Evolutionary conservation across 2,888 invertebrate genomes (phyloP), one percentile per base, ranked within the genome.

Genomic region (Pollenia labialis): DNA sequence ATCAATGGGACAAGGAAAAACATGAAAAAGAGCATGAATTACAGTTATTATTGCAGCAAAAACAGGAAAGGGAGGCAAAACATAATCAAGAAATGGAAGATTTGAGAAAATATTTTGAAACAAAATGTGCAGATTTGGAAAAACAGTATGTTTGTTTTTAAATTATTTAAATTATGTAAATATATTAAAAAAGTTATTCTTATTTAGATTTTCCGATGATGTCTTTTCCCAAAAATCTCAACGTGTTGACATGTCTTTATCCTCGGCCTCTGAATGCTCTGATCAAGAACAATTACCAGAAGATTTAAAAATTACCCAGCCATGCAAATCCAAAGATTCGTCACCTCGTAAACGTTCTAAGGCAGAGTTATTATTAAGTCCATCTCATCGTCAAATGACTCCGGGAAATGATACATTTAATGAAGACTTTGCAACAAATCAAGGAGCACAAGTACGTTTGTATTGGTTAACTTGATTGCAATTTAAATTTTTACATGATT

Each of bases 51-150:
- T 93, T 94, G 12, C 94, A 94, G 16, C 89, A 96, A 60, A 94
- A 94, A 76, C 92, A 94, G 44, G 96, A 96, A 90, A 92, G 96
- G 44, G 95, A 95, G 77, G 91, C 93, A 6, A 95, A 95, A 90
- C 97, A 97, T 93, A 94, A 95, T 50, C 95, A 95, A 87, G 96
- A 97, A 92, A 96, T 97, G 95, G 97, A 97, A 91, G 96, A 97
- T 90, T 92, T 97, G 76, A 94, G 97, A 64, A 96, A 95, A 11
- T 97, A 97, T 90, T 97, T 97, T 90, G 97, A 97, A 90, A 95
- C 96, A 90, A 97, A 97, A 91, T 97, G 97, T 91, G 94, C 95
- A 0, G 96, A 97, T 90, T 94, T 97, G 92, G 97, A 97, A 91
- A 96, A 96, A 90, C 96, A 97, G 95, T 96, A 92, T 93, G 94